Conservation (phyloP, 2,113 vertebrate genomes). For the Heteronetta atricapilla region DNA sequence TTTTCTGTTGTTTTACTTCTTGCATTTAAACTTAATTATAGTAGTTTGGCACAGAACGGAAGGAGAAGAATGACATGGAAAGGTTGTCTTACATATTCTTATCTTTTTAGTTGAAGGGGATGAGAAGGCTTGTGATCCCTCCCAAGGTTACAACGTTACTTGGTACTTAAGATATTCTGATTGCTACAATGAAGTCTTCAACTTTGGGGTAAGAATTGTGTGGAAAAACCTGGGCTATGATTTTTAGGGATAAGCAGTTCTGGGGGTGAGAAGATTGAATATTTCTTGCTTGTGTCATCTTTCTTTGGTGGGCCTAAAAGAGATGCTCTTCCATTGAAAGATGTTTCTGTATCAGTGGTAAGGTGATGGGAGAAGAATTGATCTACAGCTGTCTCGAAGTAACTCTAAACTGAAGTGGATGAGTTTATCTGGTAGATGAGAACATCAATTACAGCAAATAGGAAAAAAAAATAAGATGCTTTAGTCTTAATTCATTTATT, state of each 20-base stretch:
- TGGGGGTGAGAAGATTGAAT: not conserved
- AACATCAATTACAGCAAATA: not conserved
- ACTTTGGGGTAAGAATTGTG: conserved; percentile 76
- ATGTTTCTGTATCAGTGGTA: not conserved
- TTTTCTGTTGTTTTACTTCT: not conserved
- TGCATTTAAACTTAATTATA: not conserved
- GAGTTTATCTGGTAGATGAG: not conserved
- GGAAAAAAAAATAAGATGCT: not conserved
- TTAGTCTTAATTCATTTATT: not conserved
- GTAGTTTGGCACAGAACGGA: not conserved
- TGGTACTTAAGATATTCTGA: conserved; percentile 83
- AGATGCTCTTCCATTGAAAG: not conserved
- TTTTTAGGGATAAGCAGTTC: not conserved
- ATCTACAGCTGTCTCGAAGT: not conserved
- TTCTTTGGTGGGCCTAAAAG: not conserved
- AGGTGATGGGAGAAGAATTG: not conserved
- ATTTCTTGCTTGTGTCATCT: rapidly evolving
- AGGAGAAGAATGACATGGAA: not conserved
- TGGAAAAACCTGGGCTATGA: not conserved
- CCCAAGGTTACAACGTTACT: conserved; percentile 71
- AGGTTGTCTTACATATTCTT: not conserved
- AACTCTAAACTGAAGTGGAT: not conserved
- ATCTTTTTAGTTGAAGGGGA: conserved; percentile 76
- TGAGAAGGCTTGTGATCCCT: conserved; percentile 72
- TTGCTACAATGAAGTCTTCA: conserved; percentile 85